These are phyloP conservation scores for Aleadryas rufinucha DNA, from an alignment of 2,113 vertebrate species.

Conservation along the genomic window DNA sequence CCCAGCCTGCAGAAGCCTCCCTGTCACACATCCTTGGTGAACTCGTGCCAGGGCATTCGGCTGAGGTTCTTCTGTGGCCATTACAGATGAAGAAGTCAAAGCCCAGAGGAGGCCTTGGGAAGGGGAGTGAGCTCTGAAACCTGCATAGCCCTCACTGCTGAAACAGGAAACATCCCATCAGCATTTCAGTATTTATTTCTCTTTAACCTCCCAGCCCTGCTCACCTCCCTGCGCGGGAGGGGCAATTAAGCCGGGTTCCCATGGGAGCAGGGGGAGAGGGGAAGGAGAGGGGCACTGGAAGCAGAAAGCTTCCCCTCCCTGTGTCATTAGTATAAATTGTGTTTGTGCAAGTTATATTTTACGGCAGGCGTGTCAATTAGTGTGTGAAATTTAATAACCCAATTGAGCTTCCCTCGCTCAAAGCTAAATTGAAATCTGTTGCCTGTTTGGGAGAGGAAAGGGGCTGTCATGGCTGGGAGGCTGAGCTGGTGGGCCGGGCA, in stretches of 20 bases:
- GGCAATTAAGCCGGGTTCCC: background rate
- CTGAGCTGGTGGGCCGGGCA: background rate
- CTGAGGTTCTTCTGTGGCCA: background rate
- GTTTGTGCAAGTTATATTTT: conserved; percentile 66
- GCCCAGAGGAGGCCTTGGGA: background rate
- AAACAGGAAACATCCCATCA: conserved; percentile 42
- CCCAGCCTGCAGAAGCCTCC: background rate
- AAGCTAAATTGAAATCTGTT: conserved; percentile 63
- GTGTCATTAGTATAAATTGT: conserved; percentile 66
- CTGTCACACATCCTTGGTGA: background rate
- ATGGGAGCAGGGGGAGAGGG: background rate
- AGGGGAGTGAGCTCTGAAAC: background rate
- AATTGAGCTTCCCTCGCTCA: conserved; percentile 42
- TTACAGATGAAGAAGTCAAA: background rate
- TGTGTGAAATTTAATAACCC: conserved; percentile 72
- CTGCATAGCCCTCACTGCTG: background rate
- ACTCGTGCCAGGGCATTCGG: background rate
- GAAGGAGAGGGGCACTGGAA: background rate
- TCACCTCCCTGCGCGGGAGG: background rate
- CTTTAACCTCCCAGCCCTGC: conserved; percentile 48
- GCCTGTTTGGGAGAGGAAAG: conserved; percentile 27
- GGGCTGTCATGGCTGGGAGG: background rate
- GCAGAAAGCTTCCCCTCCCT: conserved; percentile 3
- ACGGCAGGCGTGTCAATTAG: conserved; percentile 63
- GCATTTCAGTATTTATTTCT: conserved; percentile 8